These are phyloP conservation scores for Orthosia incerta DNA, from an alignment of 2,888 invertebrate genomes.

Conservation along the genomic window DNA sequence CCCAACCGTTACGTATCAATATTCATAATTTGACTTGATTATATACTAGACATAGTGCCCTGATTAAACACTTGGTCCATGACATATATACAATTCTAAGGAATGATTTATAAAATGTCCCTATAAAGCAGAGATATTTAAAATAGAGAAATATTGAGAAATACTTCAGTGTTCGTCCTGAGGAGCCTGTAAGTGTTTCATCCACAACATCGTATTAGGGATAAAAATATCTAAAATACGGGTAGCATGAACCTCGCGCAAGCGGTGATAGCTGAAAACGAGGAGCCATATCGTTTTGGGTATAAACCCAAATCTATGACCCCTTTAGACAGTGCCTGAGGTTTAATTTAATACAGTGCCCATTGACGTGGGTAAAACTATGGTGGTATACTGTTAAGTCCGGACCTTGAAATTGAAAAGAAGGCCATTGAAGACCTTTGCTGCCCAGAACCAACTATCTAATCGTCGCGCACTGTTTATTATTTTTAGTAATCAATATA, in stretches of 20 bases:
- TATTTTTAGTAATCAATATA: neutral
- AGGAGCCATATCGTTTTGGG: neutral
- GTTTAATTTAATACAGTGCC: neutral
- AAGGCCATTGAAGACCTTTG: neutral
- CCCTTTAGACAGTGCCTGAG: neutral
- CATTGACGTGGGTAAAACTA: neutral
- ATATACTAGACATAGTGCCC: no score
- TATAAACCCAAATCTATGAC: neutral
- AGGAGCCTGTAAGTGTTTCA: neutral
- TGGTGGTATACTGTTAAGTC: neutral
- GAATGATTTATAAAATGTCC: neutral
- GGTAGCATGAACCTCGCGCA: constrained; percentile 28
- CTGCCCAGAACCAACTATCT: neutral
- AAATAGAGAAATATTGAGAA: neutral
- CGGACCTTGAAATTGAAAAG: neutral
- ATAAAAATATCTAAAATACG: neutral
- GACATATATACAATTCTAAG: neutral
- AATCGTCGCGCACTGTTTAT: neutral
- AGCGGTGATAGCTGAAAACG: constrained; percentile 11
- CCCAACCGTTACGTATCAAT: no score
- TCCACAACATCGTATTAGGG: neutral
- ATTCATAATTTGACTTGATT: no score
- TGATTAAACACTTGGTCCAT: no score
- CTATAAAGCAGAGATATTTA: neutral
- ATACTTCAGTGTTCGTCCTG: neutral